A percentile compares a stretch with the other conserved stretches of the same genome.
Evolutionary conservation across 2,113 vertebrate species (phyloP).

Genomic region (Forbesichthys agassizii): DNA sequence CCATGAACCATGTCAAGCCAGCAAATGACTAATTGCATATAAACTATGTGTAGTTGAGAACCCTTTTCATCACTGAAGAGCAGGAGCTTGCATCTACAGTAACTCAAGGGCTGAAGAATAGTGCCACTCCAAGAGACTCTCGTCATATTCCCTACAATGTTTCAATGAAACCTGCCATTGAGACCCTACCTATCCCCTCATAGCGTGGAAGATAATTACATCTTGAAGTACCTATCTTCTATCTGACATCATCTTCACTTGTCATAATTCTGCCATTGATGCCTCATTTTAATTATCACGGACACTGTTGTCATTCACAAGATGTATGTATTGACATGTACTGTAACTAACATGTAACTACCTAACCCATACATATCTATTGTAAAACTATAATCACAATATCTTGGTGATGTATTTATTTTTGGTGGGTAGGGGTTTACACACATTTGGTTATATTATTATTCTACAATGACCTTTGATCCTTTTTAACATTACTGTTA

Average conservation of each 20-base stretch:
- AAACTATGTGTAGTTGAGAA: constrained; percentile 62
- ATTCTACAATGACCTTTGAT: too few species aligned
- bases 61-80: constrained; percentile 77
- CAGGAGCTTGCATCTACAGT: constrained; percentile 57
- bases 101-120: constrained; percentile 61
- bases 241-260: not conserved
- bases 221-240: not conserved
- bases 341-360: too few species aligned
- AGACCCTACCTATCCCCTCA: constrained; percentile 32
- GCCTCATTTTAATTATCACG: constrained; percentile 36
- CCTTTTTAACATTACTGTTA: too few species aligned
- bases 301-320: too few species aligned
- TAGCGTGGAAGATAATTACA: constrained; percentile 37
- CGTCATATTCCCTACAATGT: constrained; percentile 65
- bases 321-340: too few species aligned
- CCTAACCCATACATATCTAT: too few species aligned
- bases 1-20: too few species aligned
- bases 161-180: constrained; percentile 64
- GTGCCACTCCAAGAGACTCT: constrained; percentile 58
- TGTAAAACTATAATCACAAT: too few species aligned
- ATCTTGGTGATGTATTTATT: too few species aligned
- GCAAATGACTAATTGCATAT: constrained; percentile 69
- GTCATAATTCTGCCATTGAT: constrained; percentile 63
- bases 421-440: too few species aligned
- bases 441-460: too few species aligned